Evolutionary conservation across 2,797 vertebrate species (phyloP).

Genomic region (Oophaga sylvatica): DNA sequence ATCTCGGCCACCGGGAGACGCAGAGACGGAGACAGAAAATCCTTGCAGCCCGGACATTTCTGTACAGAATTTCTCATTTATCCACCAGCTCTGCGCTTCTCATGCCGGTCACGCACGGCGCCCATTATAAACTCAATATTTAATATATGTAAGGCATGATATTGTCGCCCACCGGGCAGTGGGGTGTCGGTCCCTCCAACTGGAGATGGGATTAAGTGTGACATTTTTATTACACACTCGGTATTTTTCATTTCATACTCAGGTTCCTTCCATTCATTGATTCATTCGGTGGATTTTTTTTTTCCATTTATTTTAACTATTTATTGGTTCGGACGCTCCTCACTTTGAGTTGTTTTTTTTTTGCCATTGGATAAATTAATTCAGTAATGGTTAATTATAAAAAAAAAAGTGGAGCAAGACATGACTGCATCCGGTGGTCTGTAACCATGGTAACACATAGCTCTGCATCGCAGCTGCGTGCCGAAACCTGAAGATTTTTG

Average conservation of each 20-base stretch:
- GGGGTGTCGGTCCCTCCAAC: neutral
- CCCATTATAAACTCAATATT: constrained; percentile 18
- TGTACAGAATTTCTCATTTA: neutral
- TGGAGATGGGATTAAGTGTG: constrained; percentile 45
- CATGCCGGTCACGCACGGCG: constrained; percentile 12
- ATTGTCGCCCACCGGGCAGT: neutral
- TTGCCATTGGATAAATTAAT: neutral
- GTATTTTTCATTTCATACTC: constrained; percentile 37
- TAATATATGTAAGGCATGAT: neutral
- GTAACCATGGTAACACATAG: too few relatives aligned
- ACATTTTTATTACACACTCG: constrained; percentile 46
- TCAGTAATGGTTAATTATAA: neutral
- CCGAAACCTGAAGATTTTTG: too few relatives aligned
- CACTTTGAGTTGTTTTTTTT: too few relatives aligned
- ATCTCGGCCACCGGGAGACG: neutral
- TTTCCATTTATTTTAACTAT: neutral
- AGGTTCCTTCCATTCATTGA: constrained; percentile 14
- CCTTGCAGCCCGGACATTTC: neutral
- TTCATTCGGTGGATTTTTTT: neutral
- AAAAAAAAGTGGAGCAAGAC: neutral
- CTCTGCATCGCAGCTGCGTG: too few relatives aligned
- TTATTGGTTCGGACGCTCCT: neutral
- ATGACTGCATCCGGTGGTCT: too few relatives aligned
- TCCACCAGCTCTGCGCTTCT: neutral
- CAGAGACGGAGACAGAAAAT: neutral